Base-by-base conservation (phyloP, 1,140 invertebrate genomes). In the Drosophila athabasca region DNA sequence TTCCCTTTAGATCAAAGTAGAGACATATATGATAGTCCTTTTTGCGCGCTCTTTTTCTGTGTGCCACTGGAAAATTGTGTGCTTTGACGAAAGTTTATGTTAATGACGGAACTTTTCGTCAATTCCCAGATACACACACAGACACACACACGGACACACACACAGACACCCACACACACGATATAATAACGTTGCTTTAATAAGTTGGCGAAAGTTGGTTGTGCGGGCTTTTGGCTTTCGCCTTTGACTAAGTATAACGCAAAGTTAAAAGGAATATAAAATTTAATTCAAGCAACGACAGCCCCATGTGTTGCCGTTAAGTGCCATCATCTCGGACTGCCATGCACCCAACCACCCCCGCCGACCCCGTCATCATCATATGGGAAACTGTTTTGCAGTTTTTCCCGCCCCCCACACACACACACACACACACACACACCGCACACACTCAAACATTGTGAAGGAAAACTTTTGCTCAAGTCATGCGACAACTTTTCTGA, bases 221-320 rank as follows among this genome's bases (percentile, higher is more conserved):
- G 45, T 60, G 57, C 66, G 62, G 66, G 51, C 72, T 78, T 55
- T 75, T 75, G 70, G 75, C 71, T 78, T 61, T 61, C 48, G 57
- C 46, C 72, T 78, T 78, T 64, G 75, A 65, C 71, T 39, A 39
- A 39, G 35, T 70, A 78, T 70, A 78, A 78, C 62, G 74, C 65
- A 75, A 78, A 78, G 65, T 78, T 78, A 72, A 78, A 78, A 78
- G 69, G 71, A 78, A 78, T 75, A 78, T 75, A 78, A 78, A 78
- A 78, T 78, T 78, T 78, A 78, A 78, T 78, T 78, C 75, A 71
- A 75, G 75, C 66, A 57, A 51, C 62, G 58, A 57, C 65, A 26
- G 43, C 24, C 71, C 70, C 71, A 78, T 78, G 71, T 78, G 75
- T 78, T 78, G 71, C 75, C 48, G 71, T 78, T 78, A 78, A 78